Conservation (phyloP, 2,113 vertebrate genomes). For the Aphelocoma coerulescens region DNA sequence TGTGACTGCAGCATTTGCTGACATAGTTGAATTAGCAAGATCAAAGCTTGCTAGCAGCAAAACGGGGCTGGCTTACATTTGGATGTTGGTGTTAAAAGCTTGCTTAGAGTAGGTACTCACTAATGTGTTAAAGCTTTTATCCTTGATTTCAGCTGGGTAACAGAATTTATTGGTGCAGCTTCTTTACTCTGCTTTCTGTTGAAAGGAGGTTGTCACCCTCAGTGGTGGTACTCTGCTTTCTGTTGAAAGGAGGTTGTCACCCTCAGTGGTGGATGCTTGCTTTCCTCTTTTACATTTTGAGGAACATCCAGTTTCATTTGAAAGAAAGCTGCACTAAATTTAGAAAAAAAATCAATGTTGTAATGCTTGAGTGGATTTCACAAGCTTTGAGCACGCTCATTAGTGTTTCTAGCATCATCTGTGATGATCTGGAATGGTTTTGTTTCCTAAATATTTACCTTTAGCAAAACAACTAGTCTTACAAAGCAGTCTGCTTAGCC, state of each 20-base stretch:
- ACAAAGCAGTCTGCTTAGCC: not conserved
- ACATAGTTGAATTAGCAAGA: not conserved
- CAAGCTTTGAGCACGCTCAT: not conserved
- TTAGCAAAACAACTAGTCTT: not conserved
- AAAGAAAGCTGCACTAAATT: not conserved
- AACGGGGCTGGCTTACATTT: not conserved
- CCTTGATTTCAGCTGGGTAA: not conserved
- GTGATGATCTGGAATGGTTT: not conserved
- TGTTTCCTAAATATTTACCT: conserved; percentile 11
- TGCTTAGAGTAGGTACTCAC: not conserved
- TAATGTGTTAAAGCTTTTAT: not conserved
- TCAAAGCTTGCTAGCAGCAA: conserved; percentile 14
- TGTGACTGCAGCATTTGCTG: conserved; percentile 37
- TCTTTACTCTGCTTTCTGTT: not conserved
- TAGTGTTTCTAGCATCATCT: not conserved
- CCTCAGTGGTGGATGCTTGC: not conserved
- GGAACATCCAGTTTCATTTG: not conserved
- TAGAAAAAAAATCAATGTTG: not conserved
- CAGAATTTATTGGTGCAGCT: not conserved
- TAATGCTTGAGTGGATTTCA: not conserved
- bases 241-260: not conserved
- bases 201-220: not conserved
- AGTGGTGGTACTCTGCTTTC: not conserved
- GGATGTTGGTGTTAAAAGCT: not conserved
- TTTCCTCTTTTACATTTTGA: not conserved